Evolutionary conservation across 2,888 invertebrate species (phyloP).

Genomic region (Drosophila pegasa): DNA sequence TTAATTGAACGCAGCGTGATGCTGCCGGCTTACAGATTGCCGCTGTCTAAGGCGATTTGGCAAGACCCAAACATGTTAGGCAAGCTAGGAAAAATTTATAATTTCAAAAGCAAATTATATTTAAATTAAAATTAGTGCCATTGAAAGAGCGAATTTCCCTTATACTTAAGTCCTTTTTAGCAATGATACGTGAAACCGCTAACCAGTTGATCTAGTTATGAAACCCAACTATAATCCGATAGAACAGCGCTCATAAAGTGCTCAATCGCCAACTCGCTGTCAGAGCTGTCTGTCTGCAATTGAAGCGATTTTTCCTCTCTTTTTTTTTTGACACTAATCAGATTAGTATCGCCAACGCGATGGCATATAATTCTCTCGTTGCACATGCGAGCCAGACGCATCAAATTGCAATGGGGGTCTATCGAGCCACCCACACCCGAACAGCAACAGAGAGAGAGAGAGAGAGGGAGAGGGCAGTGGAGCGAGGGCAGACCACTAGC

Average conservation of each 20-base stretch:
- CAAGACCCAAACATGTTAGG: conserved; percentile 1
- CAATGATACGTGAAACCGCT: conserved; percentile 1
- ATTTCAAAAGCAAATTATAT: not conserved
- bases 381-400: conserved; percentile 67
- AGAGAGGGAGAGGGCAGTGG: not conserved
- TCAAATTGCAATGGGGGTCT: conserved; percentile 66
- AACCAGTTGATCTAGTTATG: conserved; percentile 18
- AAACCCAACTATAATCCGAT: conserved; percentile 25
- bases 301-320: conserved; percentile 42
- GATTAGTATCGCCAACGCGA: conserved; percentile 84
- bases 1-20: conserved; percentile 78
- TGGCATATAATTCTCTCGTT: conserved; percentile 53
- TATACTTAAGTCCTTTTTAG: not conserved
- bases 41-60: not conserved
- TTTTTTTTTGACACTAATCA: conserved; percentile 83
- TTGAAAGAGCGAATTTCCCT: too few relatives aligned
- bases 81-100: not conserved
- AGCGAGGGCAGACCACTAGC: conserved; percentile 43
- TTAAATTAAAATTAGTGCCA: not conserved
- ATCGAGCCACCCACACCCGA: conserved; percentile 41
- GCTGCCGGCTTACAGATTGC: conserved; percentile 25
- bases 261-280: conserved; percentile 31
- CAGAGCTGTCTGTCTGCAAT: conserved; percentile 64
- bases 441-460: not conserved
- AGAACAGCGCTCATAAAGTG: conserved; percentile 50